phyloP scores from a whole-genome alignment of 2,113 vertebrate genomes.

The Gavia stellata region DNA sequence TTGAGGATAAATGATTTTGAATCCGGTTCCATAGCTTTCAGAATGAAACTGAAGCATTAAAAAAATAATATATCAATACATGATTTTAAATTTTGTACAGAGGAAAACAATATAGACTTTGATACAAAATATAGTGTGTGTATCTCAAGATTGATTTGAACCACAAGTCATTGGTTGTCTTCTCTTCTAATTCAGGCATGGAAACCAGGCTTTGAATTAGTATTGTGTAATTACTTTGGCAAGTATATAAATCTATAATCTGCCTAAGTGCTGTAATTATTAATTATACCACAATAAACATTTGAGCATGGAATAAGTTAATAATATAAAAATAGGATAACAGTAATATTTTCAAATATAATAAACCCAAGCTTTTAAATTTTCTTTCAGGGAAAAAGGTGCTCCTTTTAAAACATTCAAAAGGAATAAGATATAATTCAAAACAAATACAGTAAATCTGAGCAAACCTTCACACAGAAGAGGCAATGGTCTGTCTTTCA shows the following conservation, averaged over 20 bases:
- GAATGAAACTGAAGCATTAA: background rate
- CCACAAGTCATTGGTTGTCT: background rate
- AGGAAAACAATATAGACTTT: background rate
- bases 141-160: background rate
- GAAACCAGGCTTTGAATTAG: background rate
- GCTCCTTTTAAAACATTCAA: background rate
- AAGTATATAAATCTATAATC: background rate
- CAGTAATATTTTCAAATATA: background rate
- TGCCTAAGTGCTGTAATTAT: background rate
- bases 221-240: background rate
- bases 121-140: background rate
- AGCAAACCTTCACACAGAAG: fast-evolving
- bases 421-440: background rate
- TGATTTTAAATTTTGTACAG: background rate
- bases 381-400: background rate
- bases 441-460: background rate
- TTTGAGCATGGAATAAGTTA: background rate
- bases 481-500: background rate
- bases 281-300: background rate
- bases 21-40: background rate
- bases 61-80: background rate
- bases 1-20: background rate
- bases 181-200: background rate
- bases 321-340: background rate
- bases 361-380: background rate